A percentile compares a stretch with the other conserved stretches of the same genome.
phyloP scores from a whole-genome alignment of 2,113 vertebrate genomes.

The Scytalopus superciliaris region DNA sequence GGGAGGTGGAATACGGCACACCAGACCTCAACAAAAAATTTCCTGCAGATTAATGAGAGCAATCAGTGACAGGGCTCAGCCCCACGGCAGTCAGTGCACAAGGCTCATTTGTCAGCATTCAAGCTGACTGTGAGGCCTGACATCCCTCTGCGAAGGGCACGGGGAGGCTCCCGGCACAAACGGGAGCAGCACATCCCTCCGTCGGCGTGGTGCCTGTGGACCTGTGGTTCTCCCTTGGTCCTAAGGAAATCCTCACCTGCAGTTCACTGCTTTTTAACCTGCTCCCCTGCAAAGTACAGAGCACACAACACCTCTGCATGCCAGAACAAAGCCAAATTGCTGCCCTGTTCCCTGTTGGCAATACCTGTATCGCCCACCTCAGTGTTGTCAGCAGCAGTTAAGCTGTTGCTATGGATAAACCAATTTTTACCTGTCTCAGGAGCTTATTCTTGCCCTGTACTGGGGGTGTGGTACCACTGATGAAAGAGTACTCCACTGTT shows the following conservation, averaged over 20 bases:
- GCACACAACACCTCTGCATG: background rate
- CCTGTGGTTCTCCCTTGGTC: background rate
- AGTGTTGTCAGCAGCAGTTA: background rate
- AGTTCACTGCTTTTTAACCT: background rate
- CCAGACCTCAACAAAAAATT: background rate
- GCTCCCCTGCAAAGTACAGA: background rate
- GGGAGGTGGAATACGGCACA: background rate
- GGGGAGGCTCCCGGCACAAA: background rate
- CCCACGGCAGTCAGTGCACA: rapidly evolving
- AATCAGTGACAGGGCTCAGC: background rate
- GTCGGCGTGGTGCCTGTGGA: rapidly evolving
- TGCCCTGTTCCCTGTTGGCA: background rate
- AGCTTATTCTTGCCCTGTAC: background rate
- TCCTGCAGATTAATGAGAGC: background rate
- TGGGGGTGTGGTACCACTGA: background rate
- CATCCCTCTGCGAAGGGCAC: background rate
- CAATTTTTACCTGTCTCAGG: background rate
- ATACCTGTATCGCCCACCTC: background rate
- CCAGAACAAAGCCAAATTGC: background rate
- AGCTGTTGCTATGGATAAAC: background rate
- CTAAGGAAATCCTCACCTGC: background rate
- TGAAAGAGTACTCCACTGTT: background rate
- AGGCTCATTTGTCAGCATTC: background rate
- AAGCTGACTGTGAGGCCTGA: background rate
- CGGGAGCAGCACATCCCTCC: background rate